phyloP scores from a whole-genome alignment of 2,888 invertebrate species.

The Acronicta aceris region DNA sequence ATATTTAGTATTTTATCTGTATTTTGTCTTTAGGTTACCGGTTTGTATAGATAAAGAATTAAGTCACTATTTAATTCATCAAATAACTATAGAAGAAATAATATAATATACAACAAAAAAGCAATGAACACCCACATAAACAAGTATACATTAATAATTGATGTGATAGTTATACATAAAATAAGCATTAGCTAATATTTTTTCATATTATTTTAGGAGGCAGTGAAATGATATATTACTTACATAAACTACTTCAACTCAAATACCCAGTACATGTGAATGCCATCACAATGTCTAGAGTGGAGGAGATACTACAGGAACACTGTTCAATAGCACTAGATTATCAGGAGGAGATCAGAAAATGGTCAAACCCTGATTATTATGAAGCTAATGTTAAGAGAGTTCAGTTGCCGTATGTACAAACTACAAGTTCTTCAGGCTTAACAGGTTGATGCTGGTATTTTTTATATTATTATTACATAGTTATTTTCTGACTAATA shows the following conservation, averaged over 20 bases:
- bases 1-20: no score
- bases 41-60: no score
- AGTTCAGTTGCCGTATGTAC: conserved; percentile 95
- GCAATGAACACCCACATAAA: no score
- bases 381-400: conserved; percentile 95
- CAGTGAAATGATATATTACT: conserved; percentile 94
- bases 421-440: conserved; percentile 90
- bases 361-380: conserved; percentile 95
- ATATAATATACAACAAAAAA: no score
- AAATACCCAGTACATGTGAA: conserved; percentile 98
- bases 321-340: conserved; percentile 94
- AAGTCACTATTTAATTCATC: no score
- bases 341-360: conserved; percentile 93
- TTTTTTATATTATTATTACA: no score
- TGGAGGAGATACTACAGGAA: conserved; percentile 95
- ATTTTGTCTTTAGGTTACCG: no score
- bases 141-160: no score
- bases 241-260: conserved; percentile 96
- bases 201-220: conserved; percentile 87
- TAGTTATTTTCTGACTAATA: no score
- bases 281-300: conserved; percentile 95
- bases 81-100: no score
- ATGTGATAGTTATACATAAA: no score
- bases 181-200: no score
- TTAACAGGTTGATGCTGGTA: conserved; percentile 89